Base-by-base conservation (phyloP, 2,113 vertebrate species). In the Phaetusa simplex region DNA sequence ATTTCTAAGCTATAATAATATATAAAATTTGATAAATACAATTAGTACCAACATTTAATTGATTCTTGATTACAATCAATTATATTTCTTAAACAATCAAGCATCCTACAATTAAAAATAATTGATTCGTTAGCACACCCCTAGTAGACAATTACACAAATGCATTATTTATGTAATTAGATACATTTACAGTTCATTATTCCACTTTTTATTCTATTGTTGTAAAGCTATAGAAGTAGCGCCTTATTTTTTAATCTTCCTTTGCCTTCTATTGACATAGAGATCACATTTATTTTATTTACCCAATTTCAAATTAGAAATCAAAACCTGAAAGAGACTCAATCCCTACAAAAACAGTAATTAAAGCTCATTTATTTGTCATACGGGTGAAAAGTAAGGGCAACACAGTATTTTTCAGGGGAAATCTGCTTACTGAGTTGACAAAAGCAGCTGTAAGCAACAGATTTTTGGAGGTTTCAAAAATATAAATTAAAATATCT, bases 101-200 rank as follows among this genome's bases (percentile, higher is more conserved):
- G 94, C 93, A 97, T 96, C 93, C 97, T 95, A 98, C 97, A 98
- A 98, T 98, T 98, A 98, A 98, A 98, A 98, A 95, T 97, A 98
- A 98, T 98, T 97, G 96, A 98, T 98, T 98, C 98, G 98, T 98
- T 98, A 98, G 97, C 92, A 96, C 94, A 97, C 58, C 91, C 95
- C 87, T 95, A 97, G 96, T 95, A 97, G 96, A 97, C 97, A 98
- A 97, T 97, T 98, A 97, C 87, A 97, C 88, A 97, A 97, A 98
- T 98, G 97, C 97, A 98, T 98, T 98, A 98, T 98, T 98, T 98
- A 98, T 98, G 98, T 97, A 97, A 98, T 98, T 98, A 98, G 97
- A 88, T 86, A 85, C 91, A 98, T 97, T 97, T 98, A 96, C 94
- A 96, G 96, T 97, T 98, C 94, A 96, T 98, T 96, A 97, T 97